Evolutionary conservation across 2,888 invertebrate species (phyloP).

Genomic region (Margaritifera margaritifera): DNA sequence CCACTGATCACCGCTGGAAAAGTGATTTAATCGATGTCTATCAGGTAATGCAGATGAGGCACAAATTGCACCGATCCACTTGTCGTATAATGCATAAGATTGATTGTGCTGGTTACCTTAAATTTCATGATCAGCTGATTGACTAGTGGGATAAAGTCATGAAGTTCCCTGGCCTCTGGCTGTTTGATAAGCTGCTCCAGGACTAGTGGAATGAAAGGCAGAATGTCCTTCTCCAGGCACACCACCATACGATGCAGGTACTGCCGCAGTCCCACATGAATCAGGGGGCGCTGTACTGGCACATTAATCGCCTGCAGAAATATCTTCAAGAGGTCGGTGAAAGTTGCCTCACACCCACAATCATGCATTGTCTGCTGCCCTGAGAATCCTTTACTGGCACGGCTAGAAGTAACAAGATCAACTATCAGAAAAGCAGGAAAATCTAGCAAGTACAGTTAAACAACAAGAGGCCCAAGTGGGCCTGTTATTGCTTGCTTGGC

Average conservation of each 20-base stretch:
- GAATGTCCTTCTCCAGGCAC: slow-evolving; percentile 76
- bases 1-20: too few species aligned
- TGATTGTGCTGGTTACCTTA: slow-evolving; percentile 67
- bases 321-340: slow-evolving; percentile 74
- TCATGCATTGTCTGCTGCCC: slow-evolving; percentile 76
- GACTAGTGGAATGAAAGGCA: slow-evolving; percentile 75
- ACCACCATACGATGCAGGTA: slow-evolving; percentile 78
- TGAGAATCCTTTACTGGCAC: slow-evolving; percentile 78
- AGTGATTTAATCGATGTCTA: too few species aligned
- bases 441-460: background rate
- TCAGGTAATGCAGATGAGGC: too few species aligned
- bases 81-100: too few species aligned
- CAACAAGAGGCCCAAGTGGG: background rate
- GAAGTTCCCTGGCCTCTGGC: slow-evolving; percentile 70
- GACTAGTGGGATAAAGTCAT: slow-evolving; percentile 77
- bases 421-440: background rate
- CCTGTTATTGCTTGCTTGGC: background rate
- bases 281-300: slow-evolving; percentile 62
- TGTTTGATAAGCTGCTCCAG: slow-evolving; percentile 74
- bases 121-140: slow-evolving; percentile 78
- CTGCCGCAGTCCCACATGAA: slow-evolving; percentile 75
- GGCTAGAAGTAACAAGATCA: slow-evolving; percentile 65
- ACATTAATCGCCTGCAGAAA: slow-evolving; percentile 75
- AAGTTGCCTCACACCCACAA: slow-evolving; percentile 75
- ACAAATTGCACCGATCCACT: too few species aligned